These are phyloP conservation scores for Liparis tanakae DNA, from an alignment of 2,797 vertebrate species.

Conservation along the genomic window DNA sequence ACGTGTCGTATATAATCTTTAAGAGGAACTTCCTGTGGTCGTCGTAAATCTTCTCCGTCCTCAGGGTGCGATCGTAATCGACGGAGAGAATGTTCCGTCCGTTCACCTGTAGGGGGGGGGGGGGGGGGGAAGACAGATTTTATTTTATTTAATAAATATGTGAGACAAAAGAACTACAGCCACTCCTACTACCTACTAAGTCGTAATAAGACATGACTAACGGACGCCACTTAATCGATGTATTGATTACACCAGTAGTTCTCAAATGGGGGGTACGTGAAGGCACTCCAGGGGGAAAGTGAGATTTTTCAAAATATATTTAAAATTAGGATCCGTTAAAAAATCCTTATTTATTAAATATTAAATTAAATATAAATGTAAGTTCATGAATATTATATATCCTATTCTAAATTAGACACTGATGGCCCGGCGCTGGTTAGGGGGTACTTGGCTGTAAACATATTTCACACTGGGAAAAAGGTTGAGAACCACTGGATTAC, in stretches of 20 bases:
- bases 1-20: conserved; percentile 94
- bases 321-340: too few species aligned
- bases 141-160: conserved; percentile 40
- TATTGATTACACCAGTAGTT: neutral
- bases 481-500: too few species aligned
- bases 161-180: neutral
- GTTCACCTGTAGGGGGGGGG: conserved; percentile 87
- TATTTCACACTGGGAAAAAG: too few species aligned
- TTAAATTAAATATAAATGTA: too few species aligned
- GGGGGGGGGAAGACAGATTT: conserved; percentile 42
- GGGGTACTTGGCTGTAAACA: too few species aligned
- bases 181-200: neutral
- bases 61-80: conserved; percentile 95
- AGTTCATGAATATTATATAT: too few species aligned
- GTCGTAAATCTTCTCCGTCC: conserved; percentile 99
- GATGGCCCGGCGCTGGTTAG: too few species aligned
- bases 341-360: too few species aligned
- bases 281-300: too few species aligned
- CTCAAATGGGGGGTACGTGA: too few species aligned
- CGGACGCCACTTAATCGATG: neutral
- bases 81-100: conserved; percentile 98
- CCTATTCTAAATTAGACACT: too few species aligned
- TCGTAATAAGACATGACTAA: neutral
- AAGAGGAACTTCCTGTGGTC: conserved; percentile 99
- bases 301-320: too few species aligned